Base-by-base conservation (phyloP, 1,140 invertebrate genomes). In the Cyphomyrmex costatus region DNA sequence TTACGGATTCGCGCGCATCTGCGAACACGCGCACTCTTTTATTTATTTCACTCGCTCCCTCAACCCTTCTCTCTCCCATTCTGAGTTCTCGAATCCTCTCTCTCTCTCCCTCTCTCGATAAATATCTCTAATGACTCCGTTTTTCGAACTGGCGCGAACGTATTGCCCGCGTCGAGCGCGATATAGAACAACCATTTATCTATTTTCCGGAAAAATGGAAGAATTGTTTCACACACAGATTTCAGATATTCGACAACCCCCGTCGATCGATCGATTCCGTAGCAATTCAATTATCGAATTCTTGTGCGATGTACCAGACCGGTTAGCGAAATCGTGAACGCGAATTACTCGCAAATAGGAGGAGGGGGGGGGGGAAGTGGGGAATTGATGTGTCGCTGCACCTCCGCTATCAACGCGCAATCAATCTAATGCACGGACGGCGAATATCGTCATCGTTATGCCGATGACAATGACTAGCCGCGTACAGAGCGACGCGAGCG, bases 391-490 rank as follows among this genome's bases (percentile, higher is more conserved):
- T 16, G 24, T 33, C 71, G 30, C 51, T 33, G 76, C 12, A n/a
- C 4, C 33, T 14, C 61, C 56, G 76, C 33, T 49, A 85, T 85
- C 82, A 60, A 63, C 36, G 61, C 42, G 85, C 46, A 86, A 86
- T 89, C 76, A 86, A 90, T 89, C 88, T 87, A 79, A 84, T 86
- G 66, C 85, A 60, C 49, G 74, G 60, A 68, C 36, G 74, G 36
- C 78, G 76, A 77, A 80, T 86, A 89, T 83, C 87, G 46, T 24
- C 77, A 49, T 74, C 70, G 78, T 33, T 60, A 70, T 80, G 56
- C 60, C 61, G 24, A 61, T 36, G 60, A 89, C 83, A 88, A 86
- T 76, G 60, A 80, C 27, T 61, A 27, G 36, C 33, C 71, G 2
- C 33, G 63, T 36, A 65, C 8, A 65, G 61, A 30, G 63, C 60